Evolutionary conservation across 2,113 vertebrate species (phyloP), one percentile per base, ranked within the genome.

Genomic region (Carollia perspicillata): DNA sequence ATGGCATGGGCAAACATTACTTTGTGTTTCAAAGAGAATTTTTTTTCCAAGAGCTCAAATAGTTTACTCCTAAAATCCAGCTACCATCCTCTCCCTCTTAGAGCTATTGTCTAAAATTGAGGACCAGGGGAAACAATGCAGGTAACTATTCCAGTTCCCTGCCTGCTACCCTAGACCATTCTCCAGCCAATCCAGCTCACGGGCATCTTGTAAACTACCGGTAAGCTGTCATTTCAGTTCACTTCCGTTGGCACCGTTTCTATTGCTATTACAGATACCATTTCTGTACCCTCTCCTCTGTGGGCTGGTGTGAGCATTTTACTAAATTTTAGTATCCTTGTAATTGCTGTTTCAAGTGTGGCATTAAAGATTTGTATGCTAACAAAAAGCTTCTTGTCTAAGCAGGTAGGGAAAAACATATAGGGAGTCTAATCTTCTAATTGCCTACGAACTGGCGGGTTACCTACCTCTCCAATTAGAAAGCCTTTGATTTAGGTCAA

Each of bases 321-420:
- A 72, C 86, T 96, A 83, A 92, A 95, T 98, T 93, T 84, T 89
- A 71, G 78, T 83, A 80, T 89, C 71, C 75, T 92, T 88, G n/a
- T 87, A 89, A 90, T 69, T 63, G 10, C 68, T 44, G 79, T 5
- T 26, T 33, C 74, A 42, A 97, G 81, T 8, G 7, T 95, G 10
- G 18, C 89, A 69, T 89, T 83, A 80, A 91, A 90, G 68, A 95
- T 84, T 90, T 84, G 68, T 30, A 84, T 0, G 37, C 63, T 63
- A 92, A 97, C 49, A 96, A 97, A 97, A 96, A 80, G 87, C 65
- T 74, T 96, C 86, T 96, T 97, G 95, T 97, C 81, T 95, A 91
- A 90, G 69, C 63, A 89, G 65, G 74, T 42, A 44, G 58, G 44
- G 63, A 74, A n/a, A 92, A 94, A 84, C 40, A 68, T 84, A 91